These are phyloP conservation scores for Synanceia verrucosa DNA, from an alignment of 2,797 vertebrate genomes.

Conservation along the genomic window DNA sequence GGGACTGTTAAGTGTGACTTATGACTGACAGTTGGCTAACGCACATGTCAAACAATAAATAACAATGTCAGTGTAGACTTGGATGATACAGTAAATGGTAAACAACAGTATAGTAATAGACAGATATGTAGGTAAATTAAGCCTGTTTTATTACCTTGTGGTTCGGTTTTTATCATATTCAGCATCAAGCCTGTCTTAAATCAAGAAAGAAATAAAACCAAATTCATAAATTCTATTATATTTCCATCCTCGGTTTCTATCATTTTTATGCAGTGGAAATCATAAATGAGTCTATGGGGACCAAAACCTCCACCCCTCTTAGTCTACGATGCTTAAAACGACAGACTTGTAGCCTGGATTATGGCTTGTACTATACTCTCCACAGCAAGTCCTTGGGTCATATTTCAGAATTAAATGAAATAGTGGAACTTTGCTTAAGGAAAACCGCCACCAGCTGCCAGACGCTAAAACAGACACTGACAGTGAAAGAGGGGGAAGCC, in stretches of 20 bases:
- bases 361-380: slow-evolving; percentile 32
- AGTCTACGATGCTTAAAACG: slow-evolving; percentile 33
- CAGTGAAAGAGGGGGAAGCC: slow-evolving; percentile 70
- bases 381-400: slow-evolving; percentile 62
- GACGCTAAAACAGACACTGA: slow-evolving; percentile 62
- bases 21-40: slow-evolving; percentile 39
- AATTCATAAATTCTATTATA: slow-evolving; percentile 15
- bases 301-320: slow-evolving; percentile 11
- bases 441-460: slow-evolving; percentile 46
- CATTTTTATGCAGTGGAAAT: slow-evolving; percentile 27
- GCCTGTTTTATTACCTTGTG: not conserved
- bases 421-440: slow-evolving; percentile 74
- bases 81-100: slow-evolving; percentile 6
- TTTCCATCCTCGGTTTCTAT: slow-evolving; percentile 20
- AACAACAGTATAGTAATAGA: not conserved
- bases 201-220: not conserved
- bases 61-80: slow-evolving; percentile 11
- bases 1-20: slow-evolving; percentile 19
- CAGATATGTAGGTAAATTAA: slow-evolving; percentile 3
- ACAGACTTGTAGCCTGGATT: slow-evolving; percentile 25
- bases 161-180: slow-evolving; percentile 8
- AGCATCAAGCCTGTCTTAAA: not conserved
- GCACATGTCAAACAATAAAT: slow-evolving; percentile 41
- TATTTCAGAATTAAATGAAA: slow-evolving; percentile 66
- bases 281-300: slow-evolving; percentile 16